Percentiles rank a stretch among this genome's conserved stretches.
Evolutionary conservation across 2,113 vertebrate species (phyloP).

Genomic region (Pao palembangensis): DNA sequence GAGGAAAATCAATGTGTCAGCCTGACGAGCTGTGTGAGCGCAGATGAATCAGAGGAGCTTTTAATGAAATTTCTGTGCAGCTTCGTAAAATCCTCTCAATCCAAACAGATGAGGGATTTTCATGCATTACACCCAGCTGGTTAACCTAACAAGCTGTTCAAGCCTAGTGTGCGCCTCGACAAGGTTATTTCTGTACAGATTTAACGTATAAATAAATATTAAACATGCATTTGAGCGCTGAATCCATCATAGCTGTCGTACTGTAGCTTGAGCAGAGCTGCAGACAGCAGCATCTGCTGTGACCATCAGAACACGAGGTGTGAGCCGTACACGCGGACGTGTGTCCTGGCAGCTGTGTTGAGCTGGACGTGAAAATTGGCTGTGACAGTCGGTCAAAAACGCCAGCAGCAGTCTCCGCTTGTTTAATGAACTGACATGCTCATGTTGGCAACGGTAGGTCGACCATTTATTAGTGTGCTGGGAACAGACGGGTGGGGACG

Average conservation of each 20-base stretch:
- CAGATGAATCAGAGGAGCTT: constrained; percentile 25
- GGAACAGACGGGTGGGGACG: constrained; percentile 28
- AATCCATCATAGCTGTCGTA: no score
- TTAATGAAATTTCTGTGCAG: constrained; percentile 15
- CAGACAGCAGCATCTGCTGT: constrained; percentile 40
- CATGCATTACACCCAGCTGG: constrained; percentile 10
- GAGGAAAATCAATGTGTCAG: constrained; percentile 32
- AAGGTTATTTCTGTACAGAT: no score
- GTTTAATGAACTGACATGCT: constrained; percentile 70
- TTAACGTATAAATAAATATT: no score
- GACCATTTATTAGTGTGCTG: constrained; percentile 65
- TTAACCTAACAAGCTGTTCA: constrained; percentile 23
- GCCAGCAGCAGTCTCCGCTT: constrained; percentile 48
- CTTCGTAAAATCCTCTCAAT: constrained; percentile 26
- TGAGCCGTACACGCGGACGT: constrained; percentile 21
- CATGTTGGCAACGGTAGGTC: constrained; percentile 62
- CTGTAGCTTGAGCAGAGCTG: constrained; percentile 7
- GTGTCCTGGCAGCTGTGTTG: constrained; percentile 17
- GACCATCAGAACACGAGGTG: constrained; percentile 31
- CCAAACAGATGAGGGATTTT: constrained; percentile 21
- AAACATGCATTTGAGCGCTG: no score
- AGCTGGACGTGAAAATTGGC: constrained; percentile 37
- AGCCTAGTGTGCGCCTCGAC: not conserved
- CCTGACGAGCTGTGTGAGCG: constrained; percentile 27
- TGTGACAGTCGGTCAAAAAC: constrained; percentile 65